Conservation (phyloP, 2,113 vertebrate species). For the Grallaria varia region DNA sequence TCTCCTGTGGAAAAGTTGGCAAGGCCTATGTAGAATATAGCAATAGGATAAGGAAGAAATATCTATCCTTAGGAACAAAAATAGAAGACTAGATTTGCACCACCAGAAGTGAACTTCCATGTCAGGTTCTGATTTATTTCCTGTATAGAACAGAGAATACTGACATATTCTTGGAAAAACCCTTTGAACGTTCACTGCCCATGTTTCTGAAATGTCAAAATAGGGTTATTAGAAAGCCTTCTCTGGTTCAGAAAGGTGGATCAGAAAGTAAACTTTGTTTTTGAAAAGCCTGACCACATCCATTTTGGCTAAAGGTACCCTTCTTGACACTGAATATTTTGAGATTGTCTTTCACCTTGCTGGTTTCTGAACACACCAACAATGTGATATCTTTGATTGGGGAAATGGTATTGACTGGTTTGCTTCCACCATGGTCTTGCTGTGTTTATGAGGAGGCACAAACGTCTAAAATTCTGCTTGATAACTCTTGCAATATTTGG, state of each 20-base stretch:
- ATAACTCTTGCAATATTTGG: neutral
- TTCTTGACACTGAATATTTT: neutral
- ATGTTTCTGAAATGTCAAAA: neutral
- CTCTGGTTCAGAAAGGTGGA: neutral
- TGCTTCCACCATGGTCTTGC: neutral
- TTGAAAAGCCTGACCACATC: neutral
- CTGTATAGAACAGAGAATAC: neutral
- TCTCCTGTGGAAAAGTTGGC: neutral
- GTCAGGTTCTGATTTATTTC: neutral
- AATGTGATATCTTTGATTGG: neutral
- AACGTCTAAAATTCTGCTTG: neutral
- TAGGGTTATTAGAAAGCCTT: neutral
- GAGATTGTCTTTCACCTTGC: neutral
- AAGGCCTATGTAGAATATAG: neutral
- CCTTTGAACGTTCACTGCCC: neutral
- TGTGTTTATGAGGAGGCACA: neutral
- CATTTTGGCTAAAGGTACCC: neutral
- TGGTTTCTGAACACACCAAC: neutral
- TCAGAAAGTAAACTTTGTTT: neutral
- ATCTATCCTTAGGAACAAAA: neutral
- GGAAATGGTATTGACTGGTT: accelerated
- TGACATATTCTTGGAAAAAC: neutral
- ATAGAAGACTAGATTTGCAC: neutral
- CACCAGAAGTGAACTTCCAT: neutral
- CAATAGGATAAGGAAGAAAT: neutral